Percentiles rank a stretch among this genome's conserved stretches.
Conservation (phyloP, 2,113 vertebrate genomes). For the Suncus etruscus region DNA sequence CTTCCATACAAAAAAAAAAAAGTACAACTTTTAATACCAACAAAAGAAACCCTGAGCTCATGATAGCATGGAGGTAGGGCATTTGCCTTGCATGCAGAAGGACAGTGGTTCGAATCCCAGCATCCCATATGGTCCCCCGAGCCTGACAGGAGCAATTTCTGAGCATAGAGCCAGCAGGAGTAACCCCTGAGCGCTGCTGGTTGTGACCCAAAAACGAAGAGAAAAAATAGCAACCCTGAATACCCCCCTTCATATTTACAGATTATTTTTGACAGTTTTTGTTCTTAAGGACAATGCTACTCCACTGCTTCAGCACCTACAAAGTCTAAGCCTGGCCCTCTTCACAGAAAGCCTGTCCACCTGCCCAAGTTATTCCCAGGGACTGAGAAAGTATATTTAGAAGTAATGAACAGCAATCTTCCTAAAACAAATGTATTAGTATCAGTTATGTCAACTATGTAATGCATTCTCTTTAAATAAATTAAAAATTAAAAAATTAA, state of each 20-base stretch:
- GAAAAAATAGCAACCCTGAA: background rate
- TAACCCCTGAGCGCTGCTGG: too few species aligned
- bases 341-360: background rate
- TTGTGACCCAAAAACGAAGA: too few species aligned
- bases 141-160: too few species aligned
- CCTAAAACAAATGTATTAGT: too few species aligned
- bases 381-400: background rate
- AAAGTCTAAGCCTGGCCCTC: background rate
- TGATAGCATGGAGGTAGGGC: too few species aligned
- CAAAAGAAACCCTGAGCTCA: constrained; percentile 7
- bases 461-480: too few species aligned
- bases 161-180: too few species aligned
- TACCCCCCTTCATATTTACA: background rate
- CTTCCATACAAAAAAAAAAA: constrained; percentile 44
- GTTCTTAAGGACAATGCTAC: background rate
- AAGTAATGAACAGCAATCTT: background rate
- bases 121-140: too few species aligned
- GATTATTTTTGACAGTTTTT: background rate
- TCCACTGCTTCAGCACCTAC: background rate
- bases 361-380: background rate
- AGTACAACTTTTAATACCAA: constrained; percentile 4
- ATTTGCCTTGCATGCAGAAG: too few species aligned
- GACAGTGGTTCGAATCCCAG: too few species aligned
- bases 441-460: too few species aligned
- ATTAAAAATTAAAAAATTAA: background rate